Conservation (phyloP, 2,888 invertebrate genomes). For the Meta bourneti region DNA sequence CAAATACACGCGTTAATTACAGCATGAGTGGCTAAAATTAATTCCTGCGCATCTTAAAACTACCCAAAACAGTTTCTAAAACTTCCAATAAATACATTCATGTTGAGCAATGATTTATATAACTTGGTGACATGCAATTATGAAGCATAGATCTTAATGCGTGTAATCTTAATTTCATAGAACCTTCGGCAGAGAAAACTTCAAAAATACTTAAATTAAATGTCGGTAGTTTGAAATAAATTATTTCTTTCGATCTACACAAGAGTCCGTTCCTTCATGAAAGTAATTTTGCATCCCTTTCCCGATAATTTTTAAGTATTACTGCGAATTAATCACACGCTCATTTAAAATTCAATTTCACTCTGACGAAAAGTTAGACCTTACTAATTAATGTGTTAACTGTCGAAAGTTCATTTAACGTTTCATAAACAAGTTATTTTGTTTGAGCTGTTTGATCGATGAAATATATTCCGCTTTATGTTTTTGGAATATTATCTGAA, state of each 20-base stretch:
- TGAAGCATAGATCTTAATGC: not conserved
- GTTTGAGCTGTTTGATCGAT: not conserved
- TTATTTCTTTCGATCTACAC: not conserved
- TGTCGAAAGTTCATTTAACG: not conserved
- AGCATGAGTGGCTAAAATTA: too few relatives aligned
- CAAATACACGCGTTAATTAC: too few relatives aligned
- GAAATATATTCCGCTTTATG: not conserved
- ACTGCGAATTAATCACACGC: not conserved
- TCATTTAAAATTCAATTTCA: not conserved
- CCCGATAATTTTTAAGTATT: not conserved
- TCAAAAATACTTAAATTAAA: not conserved
- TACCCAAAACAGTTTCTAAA: not conserved
- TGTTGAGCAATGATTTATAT: not conserved
- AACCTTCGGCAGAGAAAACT: not conserved
- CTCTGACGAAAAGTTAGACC: not conserved
- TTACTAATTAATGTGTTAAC: not conserved
- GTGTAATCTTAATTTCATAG: not conserved
- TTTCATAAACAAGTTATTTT: not conserved
- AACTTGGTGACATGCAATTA: not conserved
- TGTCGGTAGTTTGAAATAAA: not conserved
- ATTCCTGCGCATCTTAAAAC: too few relatives aligned
- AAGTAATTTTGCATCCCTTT: not conserved
- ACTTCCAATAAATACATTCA: not conserved
- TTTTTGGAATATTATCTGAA: not conserved
- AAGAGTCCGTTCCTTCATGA: not conserved